Base-by-base conservation (phyloP, 2,113 vertebrate genomes). In the Rhinoptilus africanus region DNA sequence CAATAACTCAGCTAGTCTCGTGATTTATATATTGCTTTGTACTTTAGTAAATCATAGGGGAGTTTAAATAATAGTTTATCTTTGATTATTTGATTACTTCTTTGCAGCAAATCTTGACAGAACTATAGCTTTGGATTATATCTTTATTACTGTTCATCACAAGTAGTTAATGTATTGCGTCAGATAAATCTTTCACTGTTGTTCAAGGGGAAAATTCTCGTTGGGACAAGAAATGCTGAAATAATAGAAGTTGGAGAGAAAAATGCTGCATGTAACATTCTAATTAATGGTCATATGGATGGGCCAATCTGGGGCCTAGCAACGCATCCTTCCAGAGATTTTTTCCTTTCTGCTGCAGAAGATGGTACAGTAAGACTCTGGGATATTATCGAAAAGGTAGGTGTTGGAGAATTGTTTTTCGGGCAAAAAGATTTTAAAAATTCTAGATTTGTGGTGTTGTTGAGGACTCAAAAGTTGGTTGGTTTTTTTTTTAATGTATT, bases 201-300 rank as follows among this genome's bases (percentile, higher is more conserved):
- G 24, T 92, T 94, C 82, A 90, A 99, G 99, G 99, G 99, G 81
- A 99, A 99, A 96, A 99, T 99, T 97, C 97, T 99, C 0, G 99
- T 99, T 90, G 99, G 99, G 48, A 99, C 99, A 79, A 98, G 98
- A 82, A 99, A 99, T 74, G 99, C 99, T 4, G 99, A 99, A 98
- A 99, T 99, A 85, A 99, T 99, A 16, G 99, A 99, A 97, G 99
- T 99, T 72, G 99, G 99, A 92, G 99, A 99, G 97, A 99, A 99
- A 96, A 99, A 99, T 23, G 99, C 99, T 84, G 99, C 98, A 2
- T 99, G 99, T 97, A 99, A 99, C 94, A 99, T 99, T 94, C 92
- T 99, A 88, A 99, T 99, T 93, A 99, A 99, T 48, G 99, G 99
- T 54, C 99, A 99, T 85, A 99, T 99, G 98, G 99, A 99, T 35